Evolutionary conservation across 1,140 invertebrate genomes (phyloP), one percentile per base, ranked within the genome.

Genomic region (Cheumatopsyche charites): DNA sequence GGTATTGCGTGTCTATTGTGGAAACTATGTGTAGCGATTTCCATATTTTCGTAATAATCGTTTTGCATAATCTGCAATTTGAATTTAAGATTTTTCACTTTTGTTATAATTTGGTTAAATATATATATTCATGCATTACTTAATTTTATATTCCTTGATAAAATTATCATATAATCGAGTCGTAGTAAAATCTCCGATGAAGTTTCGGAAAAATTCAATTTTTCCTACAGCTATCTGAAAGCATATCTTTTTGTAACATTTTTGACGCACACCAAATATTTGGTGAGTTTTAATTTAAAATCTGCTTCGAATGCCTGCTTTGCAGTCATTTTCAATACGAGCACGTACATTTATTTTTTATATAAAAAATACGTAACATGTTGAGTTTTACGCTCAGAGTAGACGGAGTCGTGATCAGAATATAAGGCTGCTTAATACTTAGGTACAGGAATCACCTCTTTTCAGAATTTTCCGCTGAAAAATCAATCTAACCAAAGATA

Each of bases 271-370:
- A 36, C 29, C 29, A 43, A 15, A 42, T 21, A 63, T 63, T 41
- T 63, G 26, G 7, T 17, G 29, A 63, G 42, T 63, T 63, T 43
- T 63, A 63, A 63, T 42, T 63, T 42, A 63, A 63, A 63, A 58
- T 58, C 23, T 23, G 21, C 55, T 58, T 58, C 55, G 21, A 58
- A 62, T 25, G 29, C 15, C 62, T 66, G 72, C 47, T 69, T 65
- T 52, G 23, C 43, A 68, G 66, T 68, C 47, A 74, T 74, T 74
- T 67, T 71, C 62, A 74, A 74, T 74, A 58, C 73, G 65, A 45
- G 63, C 73, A 74, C 73, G 73, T 74, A 67, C 49, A 67, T 71
- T 70, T 70, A 70, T 74, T 71, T 71, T 74, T 71, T 66, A 62
- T 41, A 69, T 66, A 73, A 73, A 70, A 68, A 58, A 67, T 41